Evolutionary conservation across 64 coral and sea anemone species (phyloP).

Genomic region (Actinia equina): DNA sequence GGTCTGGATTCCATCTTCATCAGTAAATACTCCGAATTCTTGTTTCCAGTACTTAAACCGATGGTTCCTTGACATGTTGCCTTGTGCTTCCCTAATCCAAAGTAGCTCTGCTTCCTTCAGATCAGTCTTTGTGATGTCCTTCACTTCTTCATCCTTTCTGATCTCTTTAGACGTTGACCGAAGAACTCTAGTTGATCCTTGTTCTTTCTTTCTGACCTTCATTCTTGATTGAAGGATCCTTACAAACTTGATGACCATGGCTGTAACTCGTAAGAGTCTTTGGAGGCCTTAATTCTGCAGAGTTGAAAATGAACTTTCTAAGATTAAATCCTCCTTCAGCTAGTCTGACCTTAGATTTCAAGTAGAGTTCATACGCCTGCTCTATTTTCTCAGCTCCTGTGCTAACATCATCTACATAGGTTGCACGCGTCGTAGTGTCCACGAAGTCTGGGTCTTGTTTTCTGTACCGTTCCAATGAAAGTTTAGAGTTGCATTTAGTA

Average conservation of each 20-base stretch:
- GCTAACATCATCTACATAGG: constrained; percentile 55
- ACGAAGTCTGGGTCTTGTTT: constrained; percentile 29
- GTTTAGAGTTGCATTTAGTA: constrained; percentile 41
- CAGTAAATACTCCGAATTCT: background rate
- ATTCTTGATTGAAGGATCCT: constrained; percentile 27
- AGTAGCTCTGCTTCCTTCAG: constrained; percentile 26
- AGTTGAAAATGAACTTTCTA: constrained; percentile 49
- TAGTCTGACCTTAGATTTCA: constrained; percentile 27
- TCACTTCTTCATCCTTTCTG: background rate
- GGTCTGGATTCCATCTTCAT: constrained; percentile 30
- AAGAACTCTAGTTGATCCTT: constrained; percentile 40
- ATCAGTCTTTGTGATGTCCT: constrained; percentile 13
- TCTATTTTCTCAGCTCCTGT: background rate
- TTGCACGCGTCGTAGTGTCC: constrained; percentile 2
- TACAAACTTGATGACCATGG: constrained; percentile 28
- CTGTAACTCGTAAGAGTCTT: constrained; percentile 47
- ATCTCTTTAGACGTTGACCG: background rate
- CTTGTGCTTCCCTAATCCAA: constrained; percentile 41
- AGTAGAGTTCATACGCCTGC: constrained; percentile 15
- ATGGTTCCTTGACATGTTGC: constrained; percentile 8
- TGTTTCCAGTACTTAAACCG: background rate
- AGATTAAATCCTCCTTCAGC: constrained; percentile 51
- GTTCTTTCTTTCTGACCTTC: background rate
- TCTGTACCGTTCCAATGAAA: constrained; percentile 31
- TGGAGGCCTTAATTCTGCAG: constrained; percentile 2